Evolutionary conservation across 2,113 vertebrate genomes (phyloP), one percentile per base, ranked within the genome.

Genomic region (Lutjanus erythropterus): DNA sequence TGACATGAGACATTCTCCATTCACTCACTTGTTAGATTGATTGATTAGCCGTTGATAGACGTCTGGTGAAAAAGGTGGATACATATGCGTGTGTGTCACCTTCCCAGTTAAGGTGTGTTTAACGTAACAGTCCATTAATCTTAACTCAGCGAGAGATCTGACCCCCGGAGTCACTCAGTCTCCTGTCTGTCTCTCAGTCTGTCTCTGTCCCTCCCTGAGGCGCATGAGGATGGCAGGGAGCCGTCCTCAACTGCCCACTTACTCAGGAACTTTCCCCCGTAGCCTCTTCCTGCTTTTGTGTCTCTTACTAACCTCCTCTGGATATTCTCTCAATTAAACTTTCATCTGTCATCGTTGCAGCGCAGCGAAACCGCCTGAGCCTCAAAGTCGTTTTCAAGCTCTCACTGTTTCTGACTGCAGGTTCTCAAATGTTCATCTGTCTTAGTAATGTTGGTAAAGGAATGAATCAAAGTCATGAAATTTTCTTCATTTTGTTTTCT

Each of bases 61-160:
- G 58, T 42, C 44, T 85, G 21, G 76, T 81, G 88, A 88, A 79
- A 78, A 89, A 80, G 21, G 27, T 68, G 59, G 1, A 8, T 64
- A 35, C 29, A 37, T 73, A 77, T 73, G 49, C 72, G 5, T 4
- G 53, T 75, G 80, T 76, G 46, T 80, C 49, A 85, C 77, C 75
- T 81, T 87, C 78, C 69, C 65, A 50, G 64, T 73, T 69, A 25
- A 80, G 81, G 52, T 80, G 69, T 44, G 62, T 83, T 83, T 44
- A 78, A 70, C 75, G 83, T 75, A 53, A n/a, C 85, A 84, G 81
- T 66, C 81, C 81, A 87, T 93, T 83, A 78, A 89, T 94, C 93
- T 93, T 85, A 83, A 92, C 85, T 91, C 49, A 16, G 71, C 31
- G 55, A 77, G 25, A 9, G n/a, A 91, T 90, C 92, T 90, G 75